Evolutionary conservation across 1,140 invertebrate genomes (phyloP).

Genomic region (Aradophagus sp.): DNA sequence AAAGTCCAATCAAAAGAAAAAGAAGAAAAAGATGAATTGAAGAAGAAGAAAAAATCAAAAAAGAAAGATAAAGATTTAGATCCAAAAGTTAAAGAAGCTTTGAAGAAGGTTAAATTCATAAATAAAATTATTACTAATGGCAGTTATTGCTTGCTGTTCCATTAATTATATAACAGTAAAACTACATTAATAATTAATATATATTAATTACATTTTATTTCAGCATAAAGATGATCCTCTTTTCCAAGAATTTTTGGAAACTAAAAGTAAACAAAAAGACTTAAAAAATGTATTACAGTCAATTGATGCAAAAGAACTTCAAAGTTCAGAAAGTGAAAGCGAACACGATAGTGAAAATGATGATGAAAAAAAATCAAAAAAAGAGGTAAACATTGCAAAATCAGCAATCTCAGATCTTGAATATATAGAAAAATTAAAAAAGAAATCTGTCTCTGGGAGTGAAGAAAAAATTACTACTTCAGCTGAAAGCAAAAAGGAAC

Average conservation of each 20-base stretch:
- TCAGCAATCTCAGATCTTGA: constrained; percentile 54
- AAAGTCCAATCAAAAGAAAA: constrained; percentile 66
- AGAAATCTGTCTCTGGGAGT: constrained; percentile 49
- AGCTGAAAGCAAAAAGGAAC: constrained; percentile 51
- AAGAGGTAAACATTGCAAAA: constrained; percentile 63
- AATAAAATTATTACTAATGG: no score
- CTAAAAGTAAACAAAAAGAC: constrained; percentile 78
- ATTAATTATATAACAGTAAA: constrained; percentile 2
- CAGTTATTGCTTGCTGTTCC: constrained; percentile 15
- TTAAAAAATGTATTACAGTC: constrained; percentile 81
- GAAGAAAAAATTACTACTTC: no score
- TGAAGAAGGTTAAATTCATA: constrained; percentile 80
- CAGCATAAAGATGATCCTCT: constrained; percentile 91
- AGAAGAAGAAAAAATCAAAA: constrained; percentile 65
- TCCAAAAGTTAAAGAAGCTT: constrained; percentile 78
- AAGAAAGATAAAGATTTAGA: no score
- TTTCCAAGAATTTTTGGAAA: constrained; percentile 91
- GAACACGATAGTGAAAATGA: constrained; percentile 15
- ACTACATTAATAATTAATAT: neutral
- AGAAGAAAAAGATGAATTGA: constrained; percentile 66
- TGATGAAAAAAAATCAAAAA: constrained; percentile 49
- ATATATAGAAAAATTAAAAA: constrained; percentile 79
- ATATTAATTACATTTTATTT: constrained; percentile 57
- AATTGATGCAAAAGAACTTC: constrained; percentile 79
- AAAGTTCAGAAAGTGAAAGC: constrained; percentile 16